phyloP scores from a whole-genome alignment of 1,140 invertebrate genomes.

The Drosophila athabasca region DNA sequence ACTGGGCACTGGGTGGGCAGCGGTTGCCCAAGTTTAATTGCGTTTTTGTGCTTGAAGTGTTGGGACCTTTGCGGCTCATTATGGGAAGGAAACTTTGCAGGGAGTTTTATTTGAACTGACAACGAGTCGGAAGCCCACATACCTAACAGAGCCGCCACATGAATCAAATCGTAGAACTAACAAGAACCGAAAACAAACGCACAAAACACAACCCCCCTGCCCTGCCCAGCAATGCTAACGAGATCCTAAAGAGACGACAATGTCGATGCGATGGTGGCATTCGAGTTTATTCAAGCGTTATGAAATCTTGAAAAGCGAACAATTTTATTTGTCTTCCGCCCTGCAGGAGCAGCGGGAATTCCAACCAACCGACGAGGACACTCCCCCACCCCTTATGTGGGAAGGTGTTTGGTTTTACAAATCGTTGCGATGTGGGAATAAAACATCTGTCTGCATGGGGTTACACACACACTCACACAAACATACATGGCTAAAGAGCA shows the following conservation, averaged over 20 bases:
- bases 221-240: constrained; percentile 43
- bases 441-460: constrained; percentile 37
- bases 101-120: constrained; percentile 48
- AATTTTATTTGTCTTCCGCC: constrained; percentile 56
- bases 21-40: constrained; percentile 60
- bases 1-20: not conserved
- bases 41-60: constrained; percentile 55
- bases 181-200: constrained; percentile 42
- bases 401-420: constrained; percentile 57
- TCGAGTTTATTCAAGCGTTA: constrained; percentile 56
- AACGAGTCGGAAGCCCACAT: constrained; percentile 4
- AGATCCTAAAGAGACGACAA: constrained; percentile 29
- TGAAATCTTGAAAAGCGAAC: constrained; percentile 50
- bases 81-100: constrained; percentile 45
- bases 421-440: constrained; percentile 50
- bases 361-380: constrained; percentile 28
- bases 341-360: constrained; percentile 35
- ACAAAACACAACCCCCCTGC: constrained; percentile 3
- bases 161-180: constrained; percentile 60
- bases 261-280: constrained; percentile 27
- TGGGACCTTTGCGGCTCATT: constrained; percentile 37
- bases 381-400: not conserved
- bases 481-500: constrained; percentile 6
- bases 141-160: constrained; percentile 37
- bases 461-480: not conserved